Base-by-base conservation (phyloP, 2,797 vertebrate species). In the Scolopax rusticola region DNA sequence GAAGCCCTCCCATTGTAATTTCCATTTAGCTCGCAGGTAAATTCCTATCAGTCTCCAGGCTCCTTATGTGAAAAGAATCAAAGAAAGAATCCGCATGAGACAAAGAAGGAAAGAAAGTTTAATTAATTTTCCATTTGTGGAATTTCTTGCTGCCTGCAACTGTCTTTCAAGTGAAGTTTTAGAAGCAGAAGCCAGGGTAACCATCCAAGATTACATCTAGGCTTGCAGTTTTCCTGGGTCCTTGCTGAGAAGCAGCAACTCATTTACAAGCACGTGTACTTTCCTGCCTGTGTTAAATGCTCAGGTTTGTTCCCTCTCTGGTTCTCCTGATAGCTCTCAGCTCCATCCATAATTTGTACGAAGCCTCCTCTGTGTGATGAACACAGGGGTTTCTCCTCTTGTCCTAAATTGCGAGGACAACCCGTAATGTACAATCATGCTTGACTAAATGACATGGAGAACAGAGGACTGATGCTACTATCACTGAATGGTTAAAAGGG, bases 91-190 rank as follows among this genome's bases (percentile, higher is more conserved):
- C 47, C 85, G 83, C 56, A 57, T 53, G 53, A 87, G 81, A 84
- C 40, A 36, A 90, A 84, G 53, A 84, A 94, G 50, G 87, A 93
- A 96, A 78, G 89, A 86, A 94, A 92, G 43, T 80, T 87, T 91
- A 92, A 97, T 95, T 96, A 88, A 86, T 90, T 96, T 97, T 97
- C 91, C 88, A 83, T 79, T 94, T 96, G 75, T 69, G 74, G 88
- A 92, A 94, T 86, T 84, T 95, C 67, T 94, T 76, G 41, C 70
- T 85, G 81, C 40, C 59, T 84, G 68, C 78, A 90, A 80, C 61
- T 92, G 43, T 70, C 83, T 91, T 91, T 95, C 87, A 79, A 92
- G 82, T 79, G 70, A 71, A 78, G 69, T 74, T 96, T 89, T 65
- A 93, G 76, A 86, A 95, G 76, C 57, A 93, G 85, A 87, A 61